These are phyloP conservation scores for Sesia apiformis DNA, from an alignment of 2,888 invertebrate genomes.

Conservation along the genomic window DNA sequence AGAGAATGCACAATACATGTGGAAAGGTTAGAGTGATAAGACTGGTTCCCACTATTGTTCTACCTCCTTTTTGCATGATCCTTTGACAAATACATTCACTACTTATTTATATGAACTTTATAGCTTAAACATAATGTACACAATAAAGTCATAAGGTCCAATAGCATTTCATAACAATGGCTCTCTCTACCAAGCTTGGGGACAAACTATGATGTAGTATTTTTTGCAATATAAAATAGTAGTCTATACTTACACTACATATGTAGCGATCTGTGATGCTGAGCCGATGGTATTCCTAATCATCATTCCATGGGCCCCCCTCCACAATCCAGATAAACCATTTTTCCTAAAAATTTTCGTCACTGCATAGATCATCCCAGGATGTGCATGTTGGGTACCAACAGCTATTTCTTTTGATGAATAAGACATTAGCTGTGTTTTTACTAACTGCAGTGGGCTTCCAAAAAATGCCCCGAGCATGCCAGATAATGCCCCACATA, in stretches of 20 bases:
- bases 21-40: no score
- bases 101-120: no score
- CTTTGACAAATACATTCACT: no score
- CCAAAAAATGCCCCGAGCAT: constrained; percentile 84
- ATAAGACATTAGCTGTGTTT: constrained; percentile 89
- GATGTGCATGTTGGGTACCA: constrained; percentile 88
- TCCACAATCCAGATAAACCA: constrained; percentile 77
- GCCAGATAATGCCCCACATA: constrained; percentile 86
- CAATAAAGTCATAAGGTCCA: not conserved
- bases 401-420: constrained; percentile 87
- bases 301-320: constrained; percentile 84
- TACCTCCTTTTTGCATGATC: no score
- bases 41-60: no score
- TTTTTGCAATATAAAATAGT: no score
- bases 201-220: not conserved
- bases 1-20: no score
- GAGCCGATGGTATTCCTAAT: constrained; percentile 88
- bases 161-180: not conserved
- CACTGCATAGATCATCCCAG: constrained; percentile 79
- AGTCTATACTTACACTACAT: constrained; percentile 67
- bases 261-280: constrained; percentile 87
- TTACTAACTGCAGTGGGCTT: constrained; percentile 92
- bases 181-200: not conserved
- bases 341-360: constrained; percentile 70
- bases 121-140: no score